Evolutionary conservation across 1,140 invertebrate species (phyloP), one percentile per base, ranked within the genome.

Genomic region (Globodera ellingtonae): DNA sequence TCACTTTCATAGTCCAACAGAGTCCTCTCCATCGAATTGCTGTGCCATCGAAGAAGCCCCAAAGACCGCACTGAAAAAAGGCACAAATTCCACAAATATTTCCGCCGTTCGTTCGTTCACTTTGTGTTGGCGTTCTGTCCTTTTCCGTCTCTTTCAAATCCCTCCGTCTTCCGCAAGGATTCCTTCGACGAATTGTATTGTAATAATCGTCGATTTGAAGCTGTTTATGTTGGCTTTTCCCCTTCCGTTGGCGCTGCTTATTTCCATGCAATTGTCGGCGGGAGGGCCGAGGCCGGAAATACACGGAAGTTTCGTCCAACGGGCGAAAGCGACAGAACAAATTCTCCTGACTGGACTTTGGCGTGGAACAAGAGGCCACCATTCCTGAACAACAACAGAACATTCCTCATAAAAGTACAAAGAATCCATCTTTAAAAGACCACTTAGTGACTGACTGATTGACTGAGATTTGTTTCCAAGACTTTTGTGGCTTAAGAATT

Each of bases 281-380:
- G 56, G 5, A 24, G 67, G 4, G 24, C 67, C n/a, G 24, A 35
- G 67, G 67, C n/a, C 67, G 67, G 6, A 70, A 70, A 47, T 70
- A 70, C 0, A 70, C 67, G 9, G 67, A 70, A 47, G 67, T 70
- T 18, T 70, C 67, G 67, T 70, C 67, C 8, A 70, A 47, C 7
- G 35, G 35, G 24, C 9, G 67, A 47, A 35, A 47, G 35, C 35
- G 35, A 18, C 24, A 47, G 18, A 70, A 18, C 67, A 70, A 70
- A 15, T 70, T 21, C 46, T 70, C 67, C 24, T 70, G 67, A 18
- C 67, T 70, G 21, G 67, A 70, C 67, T 44, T 70, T 70, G 67
- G 67, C 67, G 67, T 70, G 1, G 67, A 70, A 47, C 67, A 70
- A 8, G 67, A 70, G 24, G 67, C 67, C 67, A 70, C 10, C 67